phyloP scores from a whole-genome alignment of 2,888 invertebrate species.

The Xylota sylvarum region DNA sequence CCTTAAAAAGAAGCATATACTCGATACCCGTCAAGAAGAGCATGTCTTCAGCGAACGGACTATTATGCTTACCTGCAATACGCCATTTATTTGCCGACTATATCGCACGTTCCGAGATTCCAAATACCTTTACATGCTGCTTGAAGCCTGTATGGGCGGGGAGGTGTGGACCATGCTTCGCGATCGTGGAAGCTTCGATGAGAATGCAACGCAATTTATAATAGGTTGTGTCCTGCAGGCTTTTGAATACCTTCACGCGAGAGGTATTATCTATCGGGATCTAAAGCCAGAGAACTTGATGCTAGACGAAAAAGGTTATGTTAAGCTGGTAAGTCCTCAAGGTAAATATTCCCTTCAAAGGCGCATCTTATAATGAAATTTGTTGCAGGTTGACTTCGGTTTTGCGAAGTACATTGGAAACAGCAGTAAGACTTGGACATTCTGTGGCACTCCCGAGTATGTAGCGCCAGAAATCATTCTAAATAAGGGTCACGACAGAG shows the following conservation, averaged over 20 bases:
- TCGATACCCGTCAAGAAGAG: conserved; percentile 95
- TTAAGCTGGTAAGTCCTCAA: conserved; percentile 90
- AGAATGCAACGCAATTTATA: conserved; percentile 93
- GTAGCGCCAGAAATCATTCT: conserved; percentile 96
- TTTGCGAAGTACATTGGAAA: conserved; percentile 94
- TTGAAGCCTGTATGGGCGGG: conserved; percentile 97
- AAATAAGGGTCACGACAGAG: conserved; percentile 90
- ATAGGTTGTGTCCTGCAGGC: conserved; percentile 97
- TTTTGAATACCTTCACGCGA: conserved; percentile 94
- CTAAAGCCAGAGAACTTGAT: conserved; percentile 98
- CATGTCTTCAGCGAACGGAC: conserved; percentile 95
- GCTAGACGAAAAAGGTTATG: conserved; percentile 93
- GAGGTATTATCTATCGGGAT: conserved; percentile 94
- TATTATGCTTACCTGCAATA: conserved; percentile 90
- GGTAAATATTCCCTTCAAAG: background rate
- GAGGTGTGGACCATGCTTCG: conserved; percentile 97
- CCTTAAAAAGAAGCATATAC: conserved; percentile 94
- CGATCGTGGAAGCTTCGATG: conserved; percentile 93
- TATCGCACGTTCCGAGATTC: conserved; percentile 95
- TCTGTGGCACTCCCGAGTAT: conserved; percentile 98
- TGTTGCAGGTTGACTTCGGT: conserved; percentile 93
- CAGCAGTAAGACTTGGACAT: conserved; percentile 96
- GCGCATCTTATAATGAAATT: background rate
- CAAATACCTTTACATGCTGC: conserved; percentile 96
- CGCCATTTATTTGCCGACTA: conserved; percentile 87